Evolutionary conservation across 2,888 invertebrate genomes (phyloP), one percentile per base, ranked within the genome.

Genomic region (Thelaira solivaga): DNA sequence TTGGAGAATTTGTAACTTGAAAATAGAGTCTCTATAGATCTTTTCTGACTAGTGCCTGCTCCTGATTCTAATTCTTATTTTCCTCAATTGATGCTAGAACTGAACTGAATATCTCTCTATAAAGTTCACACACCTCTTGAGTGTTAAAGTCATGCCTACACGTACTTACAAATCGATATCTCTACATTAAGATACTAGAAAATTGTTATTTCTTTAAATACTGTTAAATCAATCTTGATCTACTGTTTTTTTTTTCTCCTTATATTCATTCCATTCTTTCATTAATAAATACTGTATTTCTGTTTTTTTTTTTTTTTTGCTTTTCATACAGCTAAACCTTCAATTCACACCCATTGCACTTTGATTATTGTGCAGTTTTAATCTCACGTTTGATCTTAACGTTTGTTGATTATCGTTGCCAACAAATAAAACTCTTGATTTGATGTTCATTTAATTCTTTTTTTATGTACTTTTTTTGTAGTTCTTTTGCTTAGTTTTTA

Each of bases 381-480:
- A 78, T 78, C 77, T 78, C 77, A 78, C 77, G 73, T 78, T 69
- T 74, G 69, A 78, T 78, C 77, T 73, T 78, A 78, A 74, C 73
- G 73, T 78, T 78, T 51, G 22, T 73, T 64, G 77, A 78, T 78
- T 64, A 69, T 78, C 64, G 31, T 47, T 72, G 64, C 55, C 36
- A 72, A 18, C 36, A 39, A 47, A 47, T 36, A 71, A 64, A 64
- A 34, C 45, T 72, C 36, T 71, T 62, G 45, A 43, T 29, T 45
- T 41, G 43, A 61, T 49, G 31, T 51, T 59, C 2, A 29, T 45
- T 45, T 53, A 13, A 49, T 43, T 51, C 1, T 59, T 49, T 6
- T 34, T 45, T 3, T 20, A 26, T n/a, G 16, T 8, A 39, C 8
- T 22, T 22, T 49, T 13, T 36, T 20, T 22, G 8, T 39, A 13